These are phyloP conservation scores for Eretmocerus hayati DNA, from an alignment of 2,888 invertebrate species.

Conservation along the genomic window DNA sequence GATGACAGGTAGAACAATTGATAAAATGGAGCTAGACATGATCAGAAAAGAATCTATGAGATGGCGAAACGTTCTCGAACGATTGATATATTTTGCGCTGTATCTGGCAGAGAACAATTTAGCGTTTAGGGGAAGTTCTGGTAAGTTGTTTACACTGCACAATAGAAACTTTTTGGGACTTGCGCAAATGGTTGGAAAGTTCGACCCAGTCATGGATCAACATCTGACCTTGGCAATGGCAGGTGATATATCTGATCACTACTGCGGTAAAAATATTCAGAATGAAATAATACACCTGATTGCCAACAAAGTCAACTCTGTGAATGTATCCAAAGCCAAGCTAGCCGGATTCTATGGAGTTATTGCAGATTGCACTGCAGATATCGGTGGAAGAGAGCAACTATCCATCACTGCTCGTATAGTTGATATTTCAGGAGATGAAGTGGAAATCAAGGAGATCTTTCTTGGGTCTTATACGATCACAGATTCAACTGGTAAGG, in stretches of 20 bases:
- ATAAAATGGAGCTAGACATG: not conserved
- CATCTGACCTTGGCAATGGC: not conserved
- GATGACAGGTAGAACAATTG: not conserved
- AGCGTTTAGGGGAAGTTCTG: not conserved
- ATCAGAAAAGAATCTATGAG: slow-evolving; percentile 5
- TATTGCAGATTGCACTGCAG: not conserved
- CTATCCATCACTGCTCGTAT: not conserved
- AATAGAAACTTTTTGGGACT: not conserved
- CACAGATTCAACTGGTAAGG: not conserved
- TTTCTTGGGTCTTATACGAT: not conserved
- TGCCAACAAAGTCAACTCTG: not conserved
- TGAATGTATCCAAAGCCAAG: not conserved
- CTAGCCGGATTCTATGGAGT: not conserved
- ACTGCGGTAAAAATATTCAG: too few species aligned
- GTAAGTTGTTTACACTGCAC: not conserved
- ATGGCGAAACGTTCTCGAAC: slow-evolving; percentile 2
- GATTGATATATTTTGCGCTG: slow-evolving; percentile 3
- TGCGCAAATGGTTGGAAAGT: not conserved
- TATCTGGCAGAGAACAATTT: slow-evolving; percentile 6
- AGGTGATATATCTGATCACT: not conserved
- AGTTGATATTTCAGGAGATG: too few species aligned
- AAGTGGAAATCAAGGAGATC: too few species aligned
- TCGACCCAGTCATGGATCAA: not conserved
- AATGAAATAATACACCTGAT: not conserved
- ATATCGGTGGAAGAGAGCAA: not conserved